Percentiles rank a stretch among this genome's conserved stretches.
Conservation (phyloP, 2,113 vertebrate species). For the Gopherus evgoodei region DNA sequence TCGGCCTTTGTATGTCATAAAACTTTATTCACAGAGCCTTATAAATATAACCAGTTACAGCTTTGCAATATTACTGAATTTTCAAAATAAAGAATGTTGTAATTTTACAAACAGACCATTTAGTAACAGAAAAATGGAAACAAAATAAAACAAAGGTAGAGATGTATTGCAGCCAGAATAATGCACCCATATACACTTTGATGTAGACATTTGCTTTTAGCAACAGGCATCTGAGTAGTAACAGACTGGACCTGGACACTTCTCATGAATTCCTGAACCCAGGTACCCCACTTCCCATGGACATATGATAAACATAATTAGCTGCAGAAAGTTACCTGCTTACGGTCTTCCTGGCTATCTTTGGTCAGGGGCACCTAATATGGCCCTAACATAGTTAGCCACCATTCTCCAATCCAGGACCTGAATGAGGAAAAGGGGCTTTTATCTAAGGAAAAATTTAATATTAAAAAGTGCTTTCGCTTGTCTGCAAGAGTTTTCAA, state of each 20-base stretch:
- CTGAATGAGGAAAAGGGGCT: neutral
- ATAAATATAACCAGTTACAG: too few species aligned
- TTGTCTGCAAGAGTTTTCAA: neutral
- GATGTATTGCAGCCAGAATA: neutral
- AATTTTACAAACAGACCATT: neutral
- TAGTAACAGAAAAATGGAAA: neutral
- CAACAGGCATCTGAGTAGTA: neutral
- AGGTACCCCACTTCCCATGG: neutral
- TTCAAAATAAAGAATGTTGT: neutral
- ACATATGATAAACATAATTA: fast-evolving
- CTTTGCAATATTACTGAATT: neutral
- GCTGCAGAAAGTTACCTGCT: neutral
- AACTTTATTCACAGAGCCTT: too few species aligned
- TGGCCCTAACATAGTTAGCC: neutral
- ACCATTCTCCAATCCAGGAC: neutral
- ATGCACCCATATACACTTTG: neutral
- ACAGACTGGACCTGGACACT: neutral
- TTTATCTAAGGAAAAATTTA: neutral
- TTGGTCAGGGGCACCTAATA: neutral
- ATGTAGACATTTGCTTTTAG: neutral
- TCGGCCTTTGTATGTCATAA: too few species aligned
- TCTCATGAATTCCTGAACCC: neutral
- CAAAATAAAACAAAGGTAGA: neutral
- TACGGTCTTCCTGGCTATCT: neutral
- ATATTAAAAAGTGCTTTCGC: neutral